Conservation (phyloP, 2,797 vertebrate genomes). For the Cynopterus sphinx region DNA sequence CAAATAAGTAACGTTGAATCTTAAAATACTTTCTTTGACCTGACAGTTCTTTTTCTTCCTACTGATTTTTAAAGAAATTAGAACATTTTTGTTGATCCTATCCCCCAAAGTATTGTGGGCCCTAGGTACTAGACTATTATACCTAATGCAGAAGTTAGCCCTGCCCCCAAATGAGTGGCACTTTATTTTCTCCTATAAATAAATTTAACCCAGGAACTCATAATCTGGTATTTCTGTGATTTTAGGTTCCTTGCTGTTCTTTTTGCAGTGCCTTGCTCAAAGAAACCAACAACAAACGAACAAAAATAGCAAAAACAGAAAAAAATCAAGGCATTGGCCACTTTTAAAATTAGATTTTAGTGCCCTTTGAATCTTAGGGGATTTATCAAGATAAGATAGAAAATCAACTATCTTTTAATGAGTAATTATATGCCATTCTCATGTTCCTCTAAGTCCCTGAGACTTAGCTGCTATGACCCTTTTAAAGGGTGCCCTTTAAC, state of each 20-base stretch:
- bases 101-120: background rate
- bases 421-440: background rate
- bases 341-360: slow-evolving; percentile 26
- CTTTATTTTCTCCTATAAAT: background rate
- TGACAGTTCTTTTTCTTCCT: background rate
- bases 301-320: background rate
- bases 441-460: background rate
- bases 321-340: background rate
- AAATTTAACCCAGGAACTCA: background rate
- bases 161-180: background rate
- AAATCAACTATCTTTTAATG: background rate
- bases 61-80: background rate
- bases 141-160: background rate
- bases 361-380: background rate
- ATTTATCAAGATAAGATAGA: background rate
- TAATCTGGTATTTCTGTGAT: background rate
- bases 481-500: background rate
- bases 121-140: accelerated
- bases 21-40: background rate
- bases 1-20: background rate
- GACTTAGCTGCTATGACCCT: background rate
- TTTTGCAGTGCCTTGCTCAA: background rate
- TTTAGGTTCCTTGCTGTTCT: background rate
- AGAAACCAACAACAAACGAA: background rate
- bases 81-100: background rate